Evolutionary conservation across 1,140 invertebrate genomes (phyloP), one percentile per base, ranked within the genome.

Genomic region (Dinoponera quadriceps): DNA sequence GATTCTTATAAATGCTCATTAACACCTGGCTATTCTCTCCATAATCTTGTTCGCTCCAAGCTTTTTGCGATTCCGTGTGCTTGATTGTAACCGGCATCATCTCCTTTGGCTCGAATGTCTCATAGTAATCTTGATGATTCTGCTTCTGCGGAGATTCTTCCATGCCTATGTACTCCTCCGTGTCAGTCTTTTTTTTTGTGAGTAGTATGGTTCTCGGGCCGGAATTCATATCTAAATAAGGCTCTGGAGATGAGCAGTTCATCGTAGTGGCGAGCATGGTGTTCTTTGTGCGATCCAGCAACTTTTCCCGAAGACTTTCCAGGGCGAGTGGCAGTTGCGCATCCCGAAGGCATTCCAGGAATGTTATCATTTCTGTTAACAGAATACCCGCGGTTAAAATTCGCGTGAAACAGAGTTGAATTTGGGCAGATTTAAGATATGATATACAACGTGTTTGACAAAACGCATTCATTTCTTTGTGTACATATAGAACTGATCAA

Each of bases 161-260:
- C 9, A 86, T 84, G 5, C 82, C 84, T 9, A 92, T 86, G 68
- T 92, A 93, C 20, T 92, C 92, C 27, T 88, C 71, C 3, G 69
- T 44, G 2, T 91, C 86, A 7, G 13, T 18, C 9, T 86, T 84
- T 9, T 54, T 82, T 9, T 51, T 78, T 1, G 55, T 59, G 38
- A 25, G 60, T 5, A 86, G 29, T 11, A 89, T 38, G 90, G 91
- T 74, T 86, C 90, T 78, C 82, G 55, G 49, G 7, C 78, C 80
- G 1, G 62, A 90, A 22, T 85, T 93, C 93, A 94, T 94, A 20
- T 93, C 88, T 20, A 94, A 71, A 54, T 94, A 94, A 1, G 90
- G 90, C 25, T 93, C 93, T 1, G 92, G 90, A 0, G 92, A 92
- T 3, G 82, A 75, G 13, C 29, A 33, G 0, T 16, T 20, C 29